phyloP scores from a whole-genome alignment of 2,113 vertebrate genomes.

The Onychostruthus taczanowskii region DNA sequence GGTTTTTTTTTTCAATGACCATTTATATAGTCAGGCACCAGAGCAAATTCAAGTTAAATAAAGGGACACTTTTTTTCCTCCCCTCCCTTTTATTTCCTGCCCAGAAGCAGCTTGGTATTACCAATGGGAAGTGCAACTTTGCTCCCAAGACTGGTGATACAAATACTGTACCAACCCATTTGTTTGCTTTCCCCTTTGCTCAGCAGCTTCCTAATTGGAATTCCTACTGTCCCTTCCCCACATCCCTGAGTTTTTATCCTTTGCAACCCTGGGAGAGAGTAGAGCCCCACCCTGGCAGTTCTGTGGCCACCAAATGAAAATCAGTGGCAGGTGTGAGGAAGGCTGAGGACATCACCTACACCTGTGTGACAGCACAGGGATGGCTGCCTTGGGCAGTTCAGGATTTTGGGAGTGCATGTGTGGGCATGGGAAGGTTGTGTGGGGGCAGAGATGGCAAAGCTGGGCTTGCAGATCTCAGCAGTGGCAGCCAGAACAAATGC shows the following conservation, averaged over 20 bases:
- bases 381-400: not conserved
- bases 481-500: not conserved
- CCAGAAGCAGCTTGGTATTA: not conserved
- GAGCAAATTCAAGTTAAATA: not conserved
- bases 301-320: not conserved
- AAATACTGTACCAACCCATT: not conserved
- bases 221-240: not conserved
- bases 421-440: accelerated
- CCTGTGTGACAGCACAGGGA: not conserved
- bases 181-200: not conserved
- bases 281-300: not conserved
- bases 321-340: not conserved
- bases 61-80: not conserved
- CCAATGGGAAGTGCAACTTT: not conserved
- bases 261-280: not conserved
- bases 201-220: not conserved
- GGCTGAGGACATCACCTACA: accelerated
- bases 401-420: not conserved
- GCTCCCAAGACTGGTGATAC: not conserved
- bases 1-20: not conserved
- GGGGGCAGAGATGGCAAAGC: accelerated
- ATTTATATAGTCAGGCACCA: not conserved
- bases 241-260: not conserved
- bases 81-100: accelerated
- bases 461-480: not conserved